Conservation (phyloP, 2,113 vertebrate genomes). For the Myrmecophaga tridactyla region DNA sequence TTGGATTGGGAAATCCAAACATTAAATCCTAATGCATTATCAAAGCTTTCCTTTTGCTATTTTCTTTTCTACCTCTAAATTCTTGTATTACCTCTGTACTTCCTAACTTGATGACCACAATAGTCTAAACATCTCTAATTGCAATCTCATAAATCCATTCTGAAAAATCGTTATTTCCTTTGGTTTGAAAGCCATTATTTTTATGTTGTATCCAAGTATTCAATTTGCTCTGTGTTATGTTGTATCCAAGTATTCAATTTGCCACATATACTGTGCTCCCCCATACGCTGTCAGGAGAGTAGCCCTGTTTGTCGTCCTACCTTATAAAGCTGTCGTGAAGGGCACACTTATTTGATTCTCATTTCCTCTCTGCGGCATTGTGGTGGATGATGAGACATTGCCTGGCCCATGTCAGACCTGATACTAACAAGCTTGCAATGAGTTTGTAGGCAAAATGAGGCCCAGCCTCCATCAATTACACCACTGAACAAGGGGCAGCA, state of each 20-base stretch:
- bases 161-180: not conserved
- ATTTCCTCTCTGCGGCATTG: not conserved
- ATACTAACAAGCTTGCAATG: not conserved
- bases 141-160: not conserved
- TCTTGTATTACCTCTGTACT: not conserved
- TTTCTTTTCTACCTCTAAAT: not conserved
- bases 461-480: not conserved
- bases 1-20: not conserved
- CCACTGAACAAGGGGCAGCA: not conserved
- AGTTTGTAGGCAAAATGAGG: not conserved
- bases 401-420: not conserved
- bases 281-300: not conserved
- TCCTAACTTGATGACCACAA: not conserved
- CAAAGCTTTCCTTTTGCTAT: not conserved
- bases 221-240: not conserved
- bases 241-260: not conserved
- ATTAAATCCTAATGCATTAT: not conserved
- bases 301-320: not conserved
- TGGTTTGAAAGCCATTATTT: slow-evolving; percentile 13
- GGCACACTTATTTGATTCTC: not conserved
- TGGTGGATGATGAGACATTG: not conserved
- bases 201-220: not conserved
- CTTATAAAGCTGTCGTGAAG: not conserved
- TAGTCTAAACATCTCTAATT: not conserved
- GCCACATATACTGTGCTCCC: not conserved